Conservation (phyloP, 1,140 invertebrate genomes). For the Zaprionus vittiger region DNA sequence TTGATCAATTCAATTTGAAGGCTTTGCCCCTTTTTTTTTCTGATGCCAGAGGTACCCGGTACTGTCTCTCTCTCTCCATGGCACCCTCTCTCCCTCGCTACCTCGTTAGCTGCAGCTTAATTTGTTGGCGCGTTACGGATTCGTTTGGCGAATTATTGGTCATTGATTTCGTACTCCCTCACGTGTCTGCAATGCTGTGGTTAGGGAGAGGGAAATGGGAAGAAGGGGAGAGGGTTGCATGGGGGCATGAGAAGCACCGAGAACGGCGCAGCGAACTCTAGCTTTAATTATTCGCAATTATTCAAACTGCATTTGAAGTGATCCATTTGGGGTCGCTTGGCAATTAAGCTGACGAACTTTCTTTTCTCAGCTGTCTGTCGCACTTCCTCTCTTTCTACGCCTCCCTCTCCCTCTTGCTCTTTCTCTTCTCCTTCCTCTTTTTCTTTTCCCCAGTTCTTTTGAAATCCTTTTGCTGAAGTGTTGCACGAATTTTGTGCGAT, state of each 20-base stretch:
- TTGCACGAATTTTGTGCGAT: slow-evolving; percentile 73
- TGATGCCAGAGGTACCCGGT: not conserved
- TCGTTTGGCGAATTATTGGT: slow-evolving; percentile 80
- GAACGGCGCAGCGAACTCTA: slow-evolving; percentile 38
- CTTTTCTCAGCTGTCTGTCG: slow-evolving; percentile 14
- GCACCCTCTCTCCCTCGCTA: not conserved
- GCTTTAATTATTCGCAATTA: slow-evolving; percentile 83
- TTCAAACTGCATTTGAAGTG: slow-evolving; percentile 83
- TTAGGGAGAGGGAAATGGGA: not conserved
- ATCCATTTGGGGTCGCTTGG: slow-evolving; percentile 78
- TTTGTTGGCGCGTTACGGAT: slow-evolving; percentile 56
- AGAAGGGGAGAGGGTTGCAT: not conserved
- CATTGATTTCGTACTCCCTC: slow-evolving; percentile 73
- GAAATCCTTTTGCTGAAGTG: slow-evolving; percentile 45
- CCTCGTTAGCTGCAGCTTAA: slow-evolving; percentile 17
- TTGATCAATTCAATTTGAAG: slow-evolving; percentile 84
- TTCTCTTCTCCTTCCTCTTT: slow-evolving; percentile 7
- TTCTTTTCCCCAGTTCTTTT: not conserved
- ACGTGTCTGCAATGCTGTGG: slow-evolving; percentile 9
- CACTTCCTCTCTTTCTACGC: slow-evolving; percentile 20
- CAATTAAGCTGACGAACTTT: slow-evolving; percentile 58
- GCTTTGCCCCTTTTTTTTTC: slow-evolving; percentile 47
- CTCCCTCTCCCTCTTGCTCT: slow-evolving; percentile 36
- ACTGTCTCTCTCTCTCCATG: not conserved
- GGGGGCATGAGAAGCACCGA: slow-evolving; percentile 23